Evolutionary conservation across 2,888 invertebrate species (phyloP).

Genomic region (Minunthozetes semirufus): DNA sequence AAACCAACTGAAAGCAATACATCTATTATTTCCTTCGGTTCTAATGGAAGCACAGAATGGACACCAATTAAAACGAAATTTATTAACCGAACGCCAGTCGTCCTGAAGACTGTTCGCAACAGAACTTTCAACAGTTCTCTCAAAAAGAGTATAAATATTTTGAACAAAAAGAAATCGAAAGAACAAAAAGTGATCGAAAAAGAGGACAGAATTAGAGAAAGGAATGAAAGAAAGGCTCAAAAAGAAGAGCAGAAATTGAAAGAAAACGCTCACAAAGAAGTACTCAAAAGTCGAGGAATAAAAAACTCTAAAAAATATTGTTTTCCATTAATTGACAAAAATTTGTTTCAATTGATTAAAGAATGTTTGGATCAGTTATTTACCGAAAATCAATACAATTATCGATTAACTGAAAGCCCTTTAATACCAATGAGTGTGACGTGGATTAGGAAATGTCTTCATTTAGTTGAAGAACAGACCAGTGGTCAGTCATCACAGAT

Average conservation of each 20-base stretch:
- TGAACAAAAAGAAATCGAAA: background rate
- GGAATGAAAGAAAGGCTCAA: background rate
- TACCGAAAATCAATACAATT: background rate
- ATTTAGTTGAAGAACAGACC: background rate
- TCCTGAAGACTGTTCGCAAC: background rate
- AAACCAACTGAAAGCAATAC: background rate
- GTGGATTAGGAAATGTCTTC: conserved; percentile 17
- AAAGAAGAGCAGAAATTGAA: background rate
- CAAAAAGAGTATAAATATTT: conserved; percentile 5
- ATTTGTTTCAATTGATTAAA: background rate
- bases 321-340: background rate
- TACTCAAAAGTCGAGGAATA: conserved; percentile 1
- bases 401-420: background rate
- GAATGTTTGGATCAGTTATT: background rate
- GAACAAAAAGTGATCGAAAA: background rate
- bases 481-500: conserved; percentile 1
- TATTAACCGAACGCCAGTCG: conserved; percentile 1
- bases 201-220: background rate
- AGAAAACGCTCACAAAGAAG: conserved; percentile 18
- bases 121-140: conserved; percentile 11
- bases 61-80: conserved; percentile 19
- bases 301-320: background rate
- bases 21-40: background rate
- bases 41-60: background rate
- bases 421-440: conserved; percentile 10